Evolutionary conservation across 1,140 invertebrate genomes (phyloP).

Genomic region (Ips nitidus): DNA sequence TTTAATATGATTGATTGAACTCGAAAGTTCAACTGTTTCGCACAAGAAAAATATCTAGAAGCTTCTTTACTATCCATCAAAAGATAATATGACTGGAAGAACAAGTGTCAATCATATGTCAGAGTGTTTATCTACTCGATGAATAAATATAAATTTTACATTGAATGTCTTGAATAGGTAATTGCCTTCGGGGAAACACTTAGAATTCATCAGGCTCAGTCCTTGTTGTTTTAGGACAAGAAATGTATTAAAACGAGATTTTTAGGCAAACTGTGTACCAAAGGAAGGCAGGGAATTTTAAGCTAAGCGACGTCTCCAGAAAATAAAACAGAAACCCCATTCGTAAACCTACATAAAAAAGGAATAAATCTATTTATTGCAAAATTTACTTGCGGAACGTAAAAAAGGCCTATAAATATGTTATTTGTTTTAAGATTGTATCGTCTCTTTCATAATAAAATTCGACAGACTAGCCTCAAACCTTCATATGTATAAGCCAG

Average conservation of each 20-base stretch:
- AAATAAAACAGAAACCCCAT: slow-evolving; percentile 16
- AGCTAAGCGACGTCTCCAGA: slow-evolving; percentile 9
- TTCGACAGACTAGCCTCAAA: slow-evolving; percentile 8
- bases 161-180: slow-evolving; percentile 5
- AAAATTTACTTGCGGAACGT: slow-evolving; percentile 27
- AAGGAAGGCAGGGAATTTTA: slow-evolving; percentile 23
- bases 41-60: background rate
- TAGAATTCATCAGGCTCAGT: slow-evolving; percentile 11
- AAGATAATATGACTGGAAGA: background rate
- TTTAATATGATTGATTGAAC: background rate
- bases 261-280: slow-evolving; percentile 20
- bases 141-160: slow-evolving; percentile 12
- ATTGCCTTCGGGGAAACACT: slow-evolving; percentile 3
- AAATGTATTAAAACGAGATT: slow-evolving; percentile 21
- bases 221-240: slow-evolving; percentile 15
- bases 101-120: slow-evolving; percentile 4
- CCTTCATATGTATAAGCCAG: slow-evolving; percentile 2
- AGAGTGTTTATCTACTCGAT: slow-evolving; percentile 13
- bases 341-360: slow-evolving; percentile 21
- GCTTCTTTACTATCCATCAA: background rate
- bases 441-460: slow-evolving; percentile 24
- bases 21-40: background rate
- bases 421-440: slow-evolving; percentile 29
- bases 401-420: slow-evolving; percentile 31
- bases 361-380: slow-evolving; percentile 33